Conservation (phyloP, 2,113 vertebrate species). For the Anguilla rostrata region DNA sequence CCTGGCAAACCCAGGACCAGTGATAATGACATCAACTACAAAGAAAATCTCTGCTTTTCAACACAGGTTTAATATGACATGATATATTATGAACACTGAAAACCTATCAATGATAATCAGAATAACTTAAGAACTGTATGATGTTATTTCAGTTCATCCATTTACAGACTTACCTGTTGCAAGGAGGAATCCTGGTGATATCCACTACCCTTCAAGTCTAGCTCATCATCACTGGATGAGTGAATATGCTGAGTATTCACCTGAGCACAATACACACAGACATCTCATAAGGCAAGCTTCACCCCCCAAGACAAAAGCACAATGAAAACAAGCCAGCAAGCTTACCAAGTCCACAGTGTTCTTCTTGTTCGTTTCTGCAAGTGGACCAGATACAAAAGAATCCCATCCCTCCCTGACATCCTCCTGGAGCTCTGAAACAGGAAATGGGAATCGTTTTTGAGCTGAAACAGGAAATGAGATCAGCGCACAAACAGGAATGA, state of each 20-base stretch:
- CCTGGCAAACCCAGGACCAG: slow-evolving; percentile 99
- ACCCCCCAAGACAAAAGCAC: not conserved
- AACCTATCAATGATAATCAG: not conserved
- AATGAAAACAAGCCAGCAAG: slow-evolving; percentile 27
- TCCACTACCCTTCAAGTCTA: slow-evolving; percentile 95
- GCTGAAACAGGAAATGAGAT: not conserved
- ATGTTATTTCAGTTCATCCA: slow-evolving; percentile 12
- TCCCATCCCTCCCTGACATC: slow-evolving; percentile 91
- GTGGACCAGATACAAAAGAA: slow-evolving; percentile 84
- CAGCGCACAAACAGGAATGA: no score
- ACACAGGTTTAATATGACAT: slow-evolving; percentile 51
- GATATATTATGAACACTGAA: slow-evolving; percentile 23
- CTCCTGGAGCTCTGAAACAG: slow-evolving; percentile 81
- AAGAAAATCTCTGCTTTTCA: slow-evolving; percentile 49
- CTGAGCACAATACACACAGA: slow-evolving; percentile 58
- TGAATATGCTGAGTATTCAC: slow-evolving; percentile 97
- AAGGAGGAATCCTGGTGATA: slow-evolving; percentile 97
- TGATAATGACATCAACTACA: slow-evolving; percentile 95
- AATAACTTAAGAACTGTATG: not conserved
- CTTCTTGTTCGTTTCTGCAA: slow-evolving; percentile 97
- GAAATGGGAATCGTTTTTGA: slow-evolving; percentile 16
- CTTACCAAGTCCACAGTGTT: slow-evolving; percentile 98
- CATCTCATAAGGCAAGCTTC: not conserved
- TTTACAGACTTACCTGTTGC: slow-evolving; percentile 88
- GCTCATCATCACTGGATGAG: slow-evolving; percentile 97